These are phyloP conservation scores for Aphelinus certus DNA, from an alignment of 1,140 invertebrate species.

Conservation along the genomic window DNA sequence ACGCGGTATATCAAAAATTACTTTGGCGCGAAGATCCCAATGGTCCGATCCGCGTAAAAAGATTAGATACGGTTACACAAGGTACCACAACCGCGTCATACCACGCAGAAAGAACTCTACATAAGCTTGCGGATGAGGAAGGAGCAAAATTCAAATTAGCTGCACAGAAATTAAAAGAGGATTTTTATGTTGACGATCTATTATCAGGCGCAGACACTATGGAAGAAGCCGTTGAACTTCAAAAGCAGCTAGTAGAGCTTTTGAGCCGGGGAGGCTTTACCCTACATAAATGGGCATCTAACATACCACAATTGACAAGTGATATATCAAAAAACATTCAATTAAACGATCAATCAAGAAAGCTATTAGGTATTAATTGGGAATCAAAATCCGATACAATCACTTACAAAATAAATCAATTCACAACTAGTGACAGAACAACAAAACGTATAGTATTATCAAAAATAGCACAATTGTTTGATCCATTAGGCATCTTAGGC, in stretches of 20 bases:
- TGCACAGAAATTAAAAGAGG: not conserved
- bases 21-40: not conserved
- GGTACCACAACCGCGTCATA: not conserved
- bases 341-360: not conserved
- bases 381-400: not conserved
- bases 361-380: not conserved
- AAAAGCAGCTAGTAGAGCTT: not conserved
- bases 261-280: not conserved
- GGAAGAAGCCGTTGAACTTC: not conserved
- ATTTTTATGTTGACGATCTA: slow-evolving; percentile 8
- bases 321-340: not conserved
- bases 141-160: not conserved
- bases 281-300: not conserved
- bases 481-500: not conserved
- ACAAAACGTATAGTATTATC: slow-evolving; percentile 43
- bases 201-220: not conserved
- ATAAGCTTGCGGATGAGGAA: not conserved
- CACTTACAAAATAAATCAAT: not conserved
- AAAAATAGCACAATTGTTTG: not conserved
- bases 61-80: not conserved
- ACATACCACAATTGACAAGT: not conserved
- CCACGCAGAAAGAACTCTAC: not conserved
- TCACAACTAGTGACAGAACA: slow-evolving; percentile 47
- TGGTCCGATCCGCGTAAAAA: not conserved
- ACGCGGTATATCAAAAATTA: not conserved